These are phyloP conservation scores for Ophioderma brevispina DNA, from an alignment of 35 echinoderm and acorn worm species.

Conservation along the genomic window DNA sequence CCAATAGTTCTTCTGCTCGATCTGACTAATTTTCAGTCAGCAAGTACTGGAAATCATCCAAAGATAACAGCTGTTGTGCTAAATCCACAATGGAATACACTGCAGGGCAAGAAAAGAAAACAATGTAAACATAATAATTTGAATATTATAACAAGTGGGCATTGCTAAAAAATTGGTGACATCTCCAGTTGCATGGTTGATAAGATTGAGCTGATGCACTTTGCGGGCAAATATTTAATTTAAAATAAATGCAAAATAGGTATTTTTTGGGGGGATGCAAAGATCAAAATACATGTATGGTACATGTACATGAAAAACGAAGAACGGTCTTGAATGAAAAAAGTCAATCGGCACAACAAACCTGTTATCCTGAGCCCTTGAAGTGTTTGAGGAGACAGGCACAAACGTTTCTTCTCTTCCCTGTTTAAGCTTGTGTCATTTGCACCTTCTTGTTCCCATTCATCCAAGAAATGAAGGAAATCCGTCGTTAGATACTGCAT, in stretches of 20 bases:
- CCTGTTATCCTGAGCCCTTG: neutral
- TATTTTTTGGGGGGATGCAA: too few species aligned
- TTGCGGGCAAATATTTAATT: too few species aligned
- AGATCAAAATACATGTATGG: too few species aligned
- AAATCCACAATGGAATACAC: slow-evolving; percentile 31
- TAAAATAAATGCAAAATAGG: too few species aligned
- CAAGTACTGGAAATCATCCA: neutral
- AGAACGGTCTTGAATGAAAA: too few species aligned
- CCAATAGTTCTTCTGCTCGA: slow-evolving; percentile 33
- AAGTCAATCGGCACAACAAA: too few species aligned
- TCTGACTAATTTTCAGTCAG: slow-evolving; percentile 40
- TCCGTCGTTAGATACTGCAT: neutral
- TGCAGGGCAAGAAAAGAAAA: neutral
- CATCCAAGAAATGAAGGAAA: slow-evolving; percentile 4
- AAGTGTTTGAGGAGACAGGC: neutral
- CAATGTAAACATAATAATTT: neutral
- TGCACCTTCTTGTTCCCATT: neutral
- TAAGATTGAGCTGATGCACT: too few species aligned
- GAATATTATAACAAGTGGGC: neutral
- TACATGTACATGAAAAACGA: too few species aligned
- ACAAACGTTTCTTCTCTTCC: neutral
- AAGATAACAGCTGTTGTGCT: neutral
- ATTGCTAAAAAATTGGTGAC: neutral
- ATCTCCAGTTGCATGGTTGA: too few species aligned
- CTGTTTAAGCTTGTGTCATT: neutral